phyloP scores from a whole-genome alignment of 2,888 invertebrate species.

The Argyresthia goedartella region DNA sequence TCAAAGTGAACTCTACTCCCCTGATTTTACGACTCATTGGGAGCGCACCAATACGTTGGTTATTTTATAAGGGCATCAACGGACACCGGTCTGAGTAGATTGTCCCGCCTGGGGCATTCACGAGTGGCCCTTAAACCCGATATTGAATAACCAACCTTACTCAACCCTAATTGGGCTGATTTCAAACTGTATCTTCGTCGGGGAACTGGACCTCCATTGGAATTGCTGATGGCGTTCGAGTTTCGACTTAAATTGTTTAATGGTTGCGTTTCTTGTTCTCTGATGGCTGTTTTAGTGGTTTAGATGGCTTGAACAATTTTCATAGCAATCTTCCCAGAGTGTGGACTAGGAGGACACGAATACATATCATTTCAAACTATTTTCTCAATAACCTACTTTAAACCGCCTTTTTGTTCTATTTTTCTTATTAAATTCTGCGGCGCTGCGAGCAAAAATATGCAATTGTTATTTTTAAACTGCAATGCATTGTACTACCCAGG shows the following conservation, averaged over 20 bases:
- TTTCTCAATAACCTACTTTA: neutral
- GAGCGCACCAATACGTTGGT: neutral
- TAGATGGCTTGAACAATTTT: neutral
- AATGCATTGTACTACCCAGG: no score
- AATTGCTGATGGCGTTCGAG: neutral
- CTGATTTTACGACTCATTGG: neutral
- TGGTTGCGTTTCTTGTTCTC: neutral
- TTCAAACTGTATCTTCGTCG: neutral
- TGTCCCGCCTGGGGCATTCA: conserved; percentile 28
- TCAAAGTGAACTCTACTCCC: neutral
- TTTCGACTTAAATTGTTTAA: neutral
- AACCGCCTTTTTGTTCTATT: no score
- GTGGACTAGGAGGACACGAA: neutral
- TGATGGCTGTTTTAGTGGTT: neutral
- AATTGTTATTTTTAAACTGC: no score
- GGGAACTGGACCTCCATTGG: neutral
- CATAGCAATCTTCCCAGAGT: neutral
- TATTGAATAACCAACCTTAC: neutral
- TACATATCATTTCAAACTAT: neutral
- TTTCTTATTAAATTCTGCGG: no score
- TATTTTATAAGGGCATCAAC: conserved; percentile 5
- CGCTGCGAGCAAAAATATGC: no score
- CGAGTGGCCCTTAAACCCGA: neutral
- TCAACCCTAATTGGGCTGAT: neutral
- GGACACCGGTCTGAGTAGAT: conserved; percentile 31